Percentiles rank a stretch among this genome's conserved stretches.
Conservation (phyloP, 1,140 invertebrate species). For the Periplaneta americana region DNA sequence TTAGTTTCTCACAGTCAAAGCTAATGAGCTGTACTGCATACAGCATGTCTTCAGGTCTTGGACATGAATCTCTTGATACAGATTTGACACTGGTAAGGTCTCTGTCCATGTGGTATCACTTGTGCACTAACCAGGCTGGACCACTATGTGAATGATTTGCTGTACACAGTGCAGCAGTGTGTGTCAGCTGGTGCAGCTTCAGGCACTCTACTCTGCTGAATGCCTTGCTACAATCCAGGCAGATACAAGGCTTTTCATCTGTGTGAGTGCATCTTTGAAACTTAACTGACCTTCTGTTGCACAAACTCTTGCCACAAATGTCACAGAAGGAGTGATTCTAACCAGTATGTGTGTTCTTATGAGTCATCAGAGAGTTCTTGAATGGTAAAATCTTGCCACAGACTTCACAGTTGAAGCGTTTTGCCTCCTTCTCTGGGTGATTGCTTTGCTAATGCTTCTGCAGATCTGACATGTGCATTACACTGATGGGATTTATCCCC, state of each 20-base stretch:
- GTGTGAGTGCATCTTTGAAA: not conserved
- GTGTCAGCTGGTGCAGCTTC: not conserved
- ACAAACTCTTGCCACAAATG: slow-evolving; percentile 33
- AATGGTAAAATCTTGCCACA: slow-evolving; percentile 23
- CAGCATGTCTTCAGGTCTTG: slow-evolving; percentile 34
- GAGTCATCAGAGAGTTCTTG: slow-evolving; percentile 39
- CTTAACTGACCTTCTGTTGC: not conserved
- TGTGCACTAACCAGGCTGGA: not conserved
- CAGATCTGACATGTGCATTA: slow-evolving; percentile 36
- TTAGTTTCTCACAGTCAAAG: no score
- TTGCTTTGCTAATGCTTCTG: slow-evolving; percentile 59
- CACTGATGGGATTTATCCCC: slow-evolving; percentile 45
- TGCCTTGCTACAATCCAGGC: not conserved
- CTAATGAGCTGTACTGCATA: slow-evolving; percentile 53
- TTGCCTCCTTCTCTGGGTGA: slow-evolving; percentile 50
- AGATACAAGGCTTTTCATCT: not conserved
- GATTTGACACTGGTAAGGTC: not conserved
- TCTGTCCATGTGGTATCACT: not conserved
- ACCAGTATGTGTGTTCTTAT: slow-evolving; percentile 61
- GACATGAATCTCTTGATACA: not conserved
- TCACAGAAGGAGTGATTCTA: slow-evolving; percentile 62
- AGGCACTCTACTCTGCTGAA: not conserved
- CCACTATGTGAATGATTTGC: not conserved
- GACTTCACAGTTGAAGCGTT: slow-evolving; percentile 35
- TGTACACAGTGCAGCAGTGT: not conserved